Base-by-base conservation (phyloP, 2,888 invertebrate species). In the Oasisia sp. region DNA sequence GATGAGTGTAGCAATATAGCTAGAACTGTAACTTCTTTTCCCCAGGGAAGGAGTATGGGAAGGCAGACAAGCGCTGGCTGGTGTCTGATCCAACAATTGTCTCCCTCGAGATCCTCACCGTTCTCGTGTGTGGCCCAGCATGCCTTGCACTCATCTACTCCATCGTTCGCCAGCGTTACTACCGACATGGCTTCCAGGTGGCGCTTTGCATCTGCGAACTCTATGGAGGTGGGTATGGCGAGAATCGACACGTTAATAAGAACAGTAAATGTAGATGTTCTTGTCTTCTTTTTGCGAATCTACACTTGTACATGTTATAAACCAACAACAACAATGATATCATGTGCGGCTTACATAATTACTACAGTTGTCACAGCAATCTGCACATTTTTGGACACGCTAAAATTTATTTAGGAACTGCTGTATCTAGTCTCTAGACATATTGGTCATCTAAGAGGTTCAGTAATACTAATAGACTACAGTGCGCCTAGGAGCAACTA, bases 1-100 rank as follows among this genome's bases (percentile, higher is more conserved):
- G 38, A 38, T 4, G 38, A 38, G 38, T 38, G 38, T 38, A 38
- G 4, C 2, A 38, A 38, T 38, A 38, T 2, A 38, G 38, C 14
- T 3, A n/a, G 32, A 12, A 19, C 32, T 74, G 44, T 32, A 89
- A n/a, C 38, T 14, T 32, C 58, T 74, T n/a, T 89, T 32, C 89
- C 93, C 27, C 93, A 96, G 96, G 96, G 96, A 95, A 96, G 93
- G 96, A 96, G 92, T 96, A 96, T 94, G 95, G 95, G 14, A 95
- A 95, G 92, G 95, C 96, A n/a, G 96, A 96, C 92, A 94, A 94
- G n/a, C 94, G 96, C n/a, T 96, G 95, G 95, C 94, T 95, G 91
- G 94, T 95, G 89, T 95, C 95, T 3, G 96, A 96, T 92, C 95
- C 96, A 7, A 95, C 95, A 0, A 94, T 96, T 90, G 95, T 96